Evolutionary conservation across 2,797 vertebrate species (phyloP).

Genomic region (Anguilla pacifica): DNA sequence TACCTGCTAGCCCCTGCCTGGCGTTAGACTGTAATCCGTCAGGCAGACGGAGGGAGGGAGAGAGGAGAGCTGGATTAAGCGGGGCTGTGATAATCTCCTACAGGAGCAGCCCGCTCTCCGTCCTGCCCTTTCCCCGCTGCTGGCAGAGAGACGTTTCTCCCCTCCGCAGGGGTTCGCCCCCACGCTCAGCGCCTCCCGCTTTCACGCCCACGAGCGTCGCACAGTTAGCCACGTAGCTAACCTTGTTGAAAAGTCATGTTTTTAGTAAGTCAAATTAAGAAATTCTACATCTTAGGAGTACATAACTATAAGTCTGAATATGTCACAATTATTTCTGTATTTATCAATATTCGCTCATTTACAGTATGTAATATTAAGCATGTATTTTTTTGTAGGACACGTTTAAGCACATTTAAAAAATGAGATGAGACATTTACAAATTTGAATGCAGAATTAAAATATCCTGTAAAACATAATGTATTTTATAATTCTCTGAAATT

Average conservation of each 20-base stretch:
- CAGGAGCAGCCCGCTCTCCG: neutral
- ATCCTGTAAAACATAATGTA: too few relatives aligned
- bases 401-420: neutral
- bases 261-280: neutral
- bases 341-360: neutral
- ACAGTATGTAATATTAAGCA: neutral
- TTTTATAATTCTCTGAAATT: too few relatives aligned
- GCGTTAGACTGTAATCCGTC: constrained; percentile 23
- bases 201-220: neutral
- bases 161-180: neutral
- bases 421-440: neutral
- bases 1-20: constrained; percentile 23
- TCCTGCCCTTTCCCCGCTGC: neutral
- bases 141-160: neutral
- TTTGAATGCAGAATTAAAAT: neutral
- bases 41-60: neutral
- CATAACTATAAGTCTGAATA: too few relatives aligned
- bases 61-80: constrained; percentile 11
- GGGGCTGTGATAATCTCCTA: constrained; percentile 8
- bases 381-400: neutral
- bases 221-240: neutral
- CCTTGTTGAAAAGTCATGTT: neutral
- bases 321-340: neutral
- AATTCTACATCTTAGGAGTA: neutral
- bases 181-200: neutral